Conservation (phyloP, 2,797 vertebrate species). For the Poecile montanus region DNA sequence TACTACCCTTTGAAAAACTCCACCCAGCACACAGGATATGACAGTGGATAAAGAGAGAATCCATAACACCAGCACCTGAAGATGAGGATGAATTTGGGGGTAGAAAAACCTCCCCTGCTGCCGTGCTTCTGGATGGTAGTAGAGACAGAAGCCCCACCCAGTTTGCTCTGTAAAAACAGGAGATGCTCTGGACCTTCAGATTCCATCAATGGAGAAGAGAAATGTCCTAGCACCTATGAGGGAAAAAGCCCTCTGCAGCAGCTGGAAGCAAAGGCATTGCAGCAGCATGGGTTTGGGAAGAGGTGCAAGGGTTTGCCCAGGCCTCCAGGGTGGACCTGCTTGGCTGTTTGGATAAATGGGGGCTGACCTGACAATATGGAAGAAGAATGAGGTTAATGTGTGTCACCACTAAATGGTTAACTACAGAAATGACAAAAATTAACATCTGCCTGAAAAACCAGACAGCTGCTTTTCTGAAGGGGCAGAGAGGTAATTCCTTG, state of each 20-base stretch:
- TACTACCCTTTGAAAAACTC: not conserved
- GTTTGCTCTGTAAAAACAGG: not conserved
- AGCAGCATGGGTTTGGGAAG: not conserved
- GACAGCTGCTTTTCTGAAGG: not conserved
- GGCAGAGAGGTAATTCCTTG: not conserved
- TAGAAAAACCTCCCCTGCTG: not conserved
- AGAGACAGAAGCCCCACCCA: not conserved
- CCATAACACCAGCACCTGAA: not conserved
- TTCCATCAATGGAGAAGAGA: not conserved
- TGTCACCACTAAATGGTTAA: not conserved
- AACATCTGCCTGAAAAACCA: not conserved
- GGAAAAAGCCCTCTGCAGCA: not conserved
- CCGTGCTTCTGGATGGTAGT: not conserved
- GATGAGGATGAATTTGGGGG: not conserved
- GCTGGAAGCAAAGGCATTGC: not conserved
- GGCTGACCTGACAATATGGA: not conserved
- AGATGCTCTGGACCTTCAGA: not conserved
- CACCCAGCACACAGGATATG: not conserved
- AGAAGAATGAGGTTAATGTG: conserved; percentile 12
- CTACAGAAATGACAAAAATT: not conserved
- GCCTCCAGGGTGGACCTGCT: not conserved
- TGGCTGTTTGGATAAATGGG: not conserved
- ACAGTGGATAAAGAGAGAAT: not conserved
- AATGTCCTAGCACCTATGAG: not conserved
- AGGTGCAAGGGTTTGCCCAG: not conserved